These are phyloP conservation scores for Thaumetopoea pityocampa DNA, from an alignment of 1,140 invertebrate species.

Conservation along the genomic window DNA sequence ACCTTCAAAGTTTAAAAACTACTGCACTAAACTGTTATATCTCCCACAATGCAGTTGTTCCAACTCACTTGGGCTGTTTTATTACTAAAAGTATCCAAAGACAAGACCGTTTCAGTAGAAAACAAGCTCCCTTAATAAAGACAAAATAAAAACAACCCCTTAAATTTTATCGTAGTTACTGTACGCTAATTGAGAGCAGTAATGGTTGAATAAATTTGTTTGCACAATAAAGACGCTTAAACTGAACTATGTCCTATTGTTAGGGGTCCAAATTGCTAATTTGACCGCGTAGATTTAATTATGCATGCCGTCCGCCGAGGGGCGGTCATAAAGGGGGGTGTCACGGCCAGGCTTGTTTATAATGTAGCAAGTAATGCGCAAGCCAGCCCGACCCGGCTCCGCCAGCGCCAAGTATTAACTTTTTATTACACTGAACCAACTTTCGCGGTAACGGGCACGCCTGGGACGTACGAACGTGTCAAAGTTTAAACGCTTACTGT, in stretches of 20 bases:
- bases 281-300: constrained; percentile 73
- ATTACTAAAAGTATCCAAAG: constrained; percentile 16
- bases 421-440: constrained; percentile 63
- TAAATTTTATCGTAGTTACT: constrained; percentile 22
- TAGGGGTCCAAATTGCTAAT: constrained; percentile 67
- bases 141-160: constrained; percentile 26
- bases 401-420: constrained; percentile 58
- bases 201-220: constrained; percentile 48
- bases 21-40: constrained; percentile 3
- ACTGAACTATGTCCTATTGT: constrained; percentile 68
- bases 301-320: constrained; percentile 59
- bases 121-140: constrained; percentile 11
- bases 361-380: constrained; percentile 67
- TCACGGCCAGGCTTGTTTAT: constrained; percentile 67
- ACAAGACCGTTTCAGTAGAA: constrained; percentile 14
- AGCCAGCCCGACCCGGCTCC: constrained; percentile 45
- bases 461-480: constrained; percentile 30
- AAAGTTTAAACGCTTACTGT: constrained; percentile 40
- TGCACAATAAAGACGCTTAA: constrained; percentile 63
- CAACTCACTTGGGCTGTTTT: no score
- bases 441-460: constrained; percentile 49
- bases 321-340: constrained; percentile 60
- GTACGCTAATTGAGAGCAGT: constrained; percentile 20
- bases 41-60: constrained; percentile 1
- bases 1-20: no score